phyloP scores from a whole-genome alignment of 2,888 invertebrate genomes.

The Nezara viridula region DNA sequence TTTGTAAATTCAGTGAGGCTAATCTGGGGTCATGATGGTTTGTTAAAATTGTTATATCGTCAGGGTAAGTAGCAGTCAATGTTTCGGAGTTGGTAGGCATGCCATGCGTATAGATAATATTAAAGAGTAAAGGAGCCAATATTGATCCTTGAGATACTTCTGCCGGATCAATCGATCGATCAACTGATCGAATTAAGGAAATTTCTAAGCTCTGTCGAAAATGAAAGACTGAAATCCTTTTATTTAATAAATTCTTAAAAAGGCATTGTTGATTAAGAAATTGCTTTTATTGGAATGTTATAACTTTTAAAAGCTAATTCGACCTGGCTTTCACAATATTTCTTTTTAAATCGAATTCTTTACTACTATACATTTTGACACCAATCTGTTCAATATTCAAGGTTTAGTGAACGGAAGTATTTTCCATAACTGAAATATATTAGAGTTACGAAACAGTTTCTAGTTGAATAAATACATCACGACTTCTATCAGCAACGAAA shows the following conservation, averaged over 20 bases:
- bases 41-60: too few species aligned
- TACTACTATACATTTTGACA: neutral
- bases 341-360: neutral
- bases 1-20: too few species aligned
- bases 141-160: too few species aligned
- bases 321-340: neutral
- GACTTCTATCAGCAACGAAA: neutral
- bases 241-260: neutral
- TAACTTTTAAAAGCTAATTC: neutral
- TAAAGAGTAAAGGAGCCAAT: too few species aligned
- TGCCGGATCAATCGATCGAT: too few species aligned
- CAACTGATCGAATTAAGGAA: too few species aligned
- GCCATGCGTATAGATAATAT: too few species aligned
- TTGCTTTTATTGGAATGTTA: neutral
- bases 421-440: neutral
- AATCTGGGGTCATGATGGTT: too few species aligned
- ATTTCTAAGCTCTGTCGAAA: too few species aligned
- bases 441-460: neutral
- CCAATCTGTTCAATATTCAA: neutral
- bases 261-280: neutral
- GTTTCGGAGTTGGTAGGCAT: too few species aligned
- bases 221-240: too few species aligned
- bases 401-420: slow-evolving; percentile 2
- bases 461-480: slow-evolving; percentile 3
- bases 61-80: too few species aligned